phyloP scores from a whole-genome alignment of 64 coral and sea anemone genomes.

The Montipora sp. region DNA sequence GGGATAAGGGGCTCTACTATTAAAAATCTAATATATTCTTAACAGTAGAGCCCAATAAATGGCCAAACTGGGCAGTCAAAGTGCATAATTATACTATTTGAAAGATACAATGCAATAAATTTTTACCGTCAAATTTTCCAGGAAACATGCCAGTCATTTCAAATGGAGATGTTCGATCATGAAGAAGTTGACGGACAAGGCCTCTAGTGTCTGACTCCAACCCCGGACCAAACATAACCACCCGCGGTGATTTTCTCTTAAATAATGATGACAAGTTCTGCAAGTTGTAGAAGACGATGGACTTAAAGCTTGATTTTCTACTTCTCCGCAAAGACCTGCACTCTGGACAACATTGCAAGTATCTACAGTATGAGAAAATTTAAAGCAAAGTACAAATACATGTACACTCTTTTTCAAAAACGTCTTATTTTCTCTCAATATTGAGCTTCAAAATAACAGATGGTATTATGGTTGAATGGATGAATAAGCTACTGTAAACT shows the following conservation, averaged over 20 bases:
- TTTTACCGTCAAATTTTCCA: constrained; percentile 87
- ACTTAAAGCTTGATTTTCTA: constrained; percentile 60
- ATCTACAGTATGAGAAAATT: constrained; percentile 55
- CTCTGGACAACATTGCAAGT: constrained; percentile 85
- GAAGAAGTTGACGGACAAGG: constrained; percentile 77
- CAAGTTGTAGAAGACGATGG: constrained; percentile 82
- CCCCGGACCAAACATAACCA: constrained; percentile 98
- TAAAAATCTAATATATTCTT: too few relatives aligned
- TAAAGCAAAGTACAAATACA: neutral
- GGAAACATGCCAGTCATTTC: constrained; percentile 87
- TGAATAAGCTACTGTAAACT: too few relatives aligned
- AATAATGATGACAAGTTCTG: constrained; percentile 74
- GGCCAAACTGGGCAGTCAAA: too few relatives aligned
- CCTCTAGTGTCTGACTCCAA: constrained; percentile 85
- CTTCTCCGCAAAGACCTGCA: constrained; percentile 58
- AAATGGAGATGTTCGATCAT: constrained; percentile 87
- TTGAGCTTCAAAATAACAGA: too few relatives aligned
- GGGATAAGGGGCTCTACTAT: too few relatives aligned
- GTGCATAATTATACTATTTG: too few relatives aligned
- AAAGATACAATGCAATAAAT: neutral
- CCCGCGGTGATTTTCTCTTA: constrained; percentile 57
- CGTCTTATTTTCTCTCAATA: too few relatives aligned
- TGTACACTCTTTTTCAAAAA: too few relatives aligned
- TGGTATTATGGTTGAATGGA: too few relatives aligned
- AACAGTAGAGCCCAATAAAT: too few relatives aligned